Evolutionary conservation across 1,140 invertebrate species (phyloP).

Genomic region (Holcopasites calliopsidis): DNA sequence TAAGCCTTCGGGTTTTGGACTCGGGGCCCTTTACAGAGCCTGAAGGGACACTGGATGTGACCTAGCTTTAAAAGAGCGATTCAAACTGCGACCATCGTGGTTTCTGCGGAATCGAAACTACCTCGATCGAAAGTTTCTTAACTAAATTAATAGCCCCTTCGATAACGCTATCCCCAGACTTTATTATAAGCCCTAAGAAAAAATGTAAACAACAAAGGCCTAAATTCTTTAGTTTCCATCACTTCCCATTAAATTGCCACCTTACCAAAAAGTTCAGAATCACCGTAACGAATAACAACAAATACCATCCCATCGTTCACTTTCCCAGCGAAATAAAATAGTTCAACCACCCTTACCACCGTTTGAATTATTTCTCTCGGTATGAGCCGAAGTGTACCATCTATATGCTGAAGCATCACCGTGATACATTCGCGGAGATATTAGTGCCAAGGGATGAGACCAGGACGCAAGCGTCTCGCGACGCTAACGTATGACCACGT

Average conservation of each 20-base stretch:
- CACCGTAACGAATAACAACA: no score
- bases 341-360: not conserved
- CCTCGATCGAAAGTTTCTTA: not conserved
- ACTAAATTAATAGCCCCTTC: not conserved
- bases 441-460: conserved; percentile 57
- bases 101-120: not conserved
- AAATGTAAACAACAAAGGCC: no score
- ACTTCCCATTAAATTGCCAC: no score
- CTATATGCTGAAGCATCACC: no score
- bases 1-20: conserved; percentile 74
- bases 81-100: not conserved
- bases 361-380: not conserved
- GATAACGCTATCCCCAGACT: not conserved
- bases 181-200: no score
- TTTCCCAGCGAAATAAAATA: conserved; percentile 6
- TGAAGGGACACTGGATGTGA: conserved; percentile 55
- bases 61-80: conserved; percentile 24
- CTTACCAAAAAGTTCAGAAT: no score
- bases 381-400: conserved; percentile 6
- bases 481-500: conserved; percentile 63
- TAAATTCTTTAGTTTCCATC: no score
- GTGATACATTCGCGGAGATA: conserved; percentile 55
- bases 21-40: conserved; percentile 57
- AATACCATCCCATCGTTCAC: no score
- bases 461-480: conserved; percentile 58